Evolutionary conservation across 2,888 invertebrate genomes (phyloP), one percentile per base, ranked within the genome.

Genomic region (Bombylius discolor): DNA sequence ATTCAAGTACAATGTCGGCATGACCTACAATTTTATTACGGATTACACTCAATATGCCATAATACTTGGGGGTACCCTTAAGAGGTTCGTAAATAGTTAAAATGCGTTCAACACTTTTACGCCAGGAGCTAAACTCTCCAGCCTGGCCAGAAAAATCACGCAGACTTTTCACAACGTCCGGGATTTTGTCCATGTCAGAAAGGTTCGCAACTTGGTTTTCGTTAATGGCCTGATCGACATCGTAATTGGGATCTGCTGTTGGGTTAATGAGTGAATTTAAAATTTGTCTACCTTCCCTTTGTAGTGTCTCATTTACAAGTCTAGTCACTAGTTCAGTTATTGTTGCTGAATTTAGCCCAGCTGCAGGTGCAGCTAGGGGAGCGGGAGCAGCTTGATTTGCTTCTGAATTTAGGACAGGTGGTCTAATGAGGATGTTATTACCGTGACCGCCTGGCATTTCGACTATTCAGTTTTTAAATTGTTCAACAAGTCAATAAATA

Each of bases 101-200:
- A 8, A 59, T 56, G 13, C 55, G 33, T 31, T 61, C 59, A 6
- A 59, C 59, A 45, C 58, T 58, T 53, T 58, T 56, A 5, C 34
- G 47, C 59, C 46, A 58, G 7, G 58, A 58, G 14, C 45, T 45
- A 14, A 55, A 57, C 36, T 59, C 52, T 36, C 53, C 51, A 12
- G 57, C 45, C 23, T 56, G 13, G 7, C 59, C 59, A 1, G 57
- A 51, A 23, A 57, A 59, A 32, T 57, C 56, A 23, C 58, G 31
- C 5, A 58, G 14, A 47, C 50, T 55, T 31, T 52, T 49, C 8
- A 58, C 57, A 4, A 59, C 54, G 23, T 60, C 55, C 5, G 60
- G 58, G 13, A 58, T 55, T 47, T 52, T 56, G 42, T 59, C 59
- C 31, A 60, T 33, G 11, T 34, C 46, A 4, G 39, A 23, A 33